Conservation (phyloP, 2,888 invertebrate species). For the Leptarthrus brevirostris region DNA sequence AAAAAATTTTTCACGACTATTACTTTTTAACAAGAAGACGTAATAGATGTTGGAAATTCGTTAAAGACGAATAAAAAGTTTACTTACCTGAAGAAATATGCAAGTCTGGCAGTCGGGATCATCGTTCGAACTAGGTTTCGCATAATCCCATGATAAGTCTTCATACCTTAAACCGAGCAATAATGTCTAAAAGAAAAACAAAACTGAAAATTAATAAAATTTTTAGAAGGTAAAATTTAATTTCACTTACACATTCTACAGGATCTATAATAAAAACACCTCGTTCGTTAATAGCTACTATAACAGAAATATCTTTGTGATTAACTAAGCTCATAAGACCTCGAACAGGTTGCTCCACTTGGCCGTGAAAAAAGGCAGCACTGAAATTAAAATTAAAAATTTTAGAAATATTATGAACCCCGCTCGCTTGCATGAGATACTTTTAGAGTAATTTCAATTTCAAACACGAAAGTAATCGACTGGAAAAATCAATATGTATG, state of each 20-base stretch:
- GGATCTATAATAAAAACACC: conserved; percentile 90
- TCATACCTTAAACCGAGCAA: conserved; percentile 87
- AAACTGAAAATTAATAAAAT: neutral
- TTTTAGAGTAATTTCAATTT: no score
- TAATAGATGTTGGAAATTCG: no score
- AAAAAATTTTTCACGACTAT: no score
- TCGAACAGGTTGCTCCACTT: conserved; percentile 91
- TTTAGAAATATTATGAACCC: no score
- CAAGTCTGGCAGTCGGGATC: conserved; percentile 90
- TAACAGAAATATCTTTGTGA: conserved; percentile 87
- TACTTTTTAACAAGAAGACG: no score
- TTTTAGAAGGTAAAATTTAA: no score
- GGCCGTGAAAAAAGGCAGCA: conserved; percentile 94
- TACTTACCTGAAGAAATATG: conserved; percentile 81
- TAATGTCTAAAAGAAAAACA: conserved; percentile 73
- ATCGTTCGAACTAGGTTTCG: conserved; percentile 82
- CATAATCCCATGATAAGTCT: conserved; percentile 93
- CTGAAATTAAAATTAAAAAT: conserved; percentile 67
- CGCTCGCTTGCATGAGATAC: no score
- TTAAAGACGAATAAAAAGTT: neutral
- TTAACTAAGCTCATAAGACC: conserved; percentile 86
- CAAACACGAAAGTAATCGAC: no score
- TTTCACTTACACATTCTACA: conserved; percentile 79
- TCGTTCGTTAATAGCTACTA: conserved; percentile 87
- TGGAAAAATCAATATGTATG: no score